Evolutionary conservation across 2,888 invertebrate species (phyloP).

Genomic region (Meghimatium bilineatum): DNA sequence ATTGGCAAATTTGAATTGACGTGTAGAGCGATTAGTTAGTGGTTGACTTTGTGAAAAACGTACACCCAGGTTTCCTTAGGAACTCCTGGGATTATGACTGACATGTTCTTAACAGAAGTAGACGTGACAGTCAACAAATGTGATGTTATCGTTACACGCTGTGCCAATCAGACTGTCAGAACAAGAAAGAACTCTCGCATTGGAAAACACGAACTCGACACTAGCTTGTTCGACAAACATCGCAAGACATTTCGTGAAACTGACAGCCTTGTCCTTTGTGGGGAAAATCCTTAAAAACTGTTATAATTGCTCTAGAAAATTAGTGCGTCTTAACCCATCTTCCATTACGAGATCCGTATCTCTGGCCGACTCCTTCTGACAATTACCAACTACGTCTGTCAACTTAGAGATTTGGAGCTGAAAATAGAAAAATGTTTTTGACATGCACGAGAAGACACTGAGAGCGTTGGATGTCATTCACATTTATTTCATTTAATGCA

Average conservation of each 20-base stretch:
- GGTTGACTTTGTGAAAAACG: constrained; percentile 22
- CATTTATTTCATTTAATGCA: background rate
- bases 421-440: background rate
- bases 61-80: constrained; percentile 3
- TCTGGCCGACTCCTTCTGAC: background rate
- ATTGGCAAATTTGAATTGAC: constrained; percentile 44
- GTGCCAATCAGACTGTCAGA: constrained; percentile 26
- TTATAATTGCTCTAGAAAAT: constrained; percentile 22
- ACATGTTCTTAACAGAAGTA: constrained; percentile 31
- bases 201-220: constrained; percentile 33
- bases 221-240: constrained; percentile 5
- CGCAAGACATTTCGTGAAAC: constrained; percentile 10
- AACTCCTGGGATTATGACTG: constrained; percentile 29
- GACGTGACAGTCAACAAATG: constrained; percentile 39
- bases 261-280: background rate
- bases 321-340: constrained; percentile 19
- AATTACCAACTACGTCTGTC: background rate
- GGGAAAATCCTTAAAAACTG: background rate
- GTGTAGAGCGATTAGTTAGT: constrained; percentile 37
- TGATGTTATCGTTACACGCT: constrained; percentile 40
- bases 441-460: background rate
- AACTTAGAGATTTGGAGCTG: background rate
- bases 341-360: background rate
- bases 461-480: background rate
- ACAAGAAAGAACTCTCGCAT: constrained; percentile 33